phyloP scores from a whole-genome alignment of 2,888 invertebrate genomes.

The Myopa tessellatipennis region DNA sequence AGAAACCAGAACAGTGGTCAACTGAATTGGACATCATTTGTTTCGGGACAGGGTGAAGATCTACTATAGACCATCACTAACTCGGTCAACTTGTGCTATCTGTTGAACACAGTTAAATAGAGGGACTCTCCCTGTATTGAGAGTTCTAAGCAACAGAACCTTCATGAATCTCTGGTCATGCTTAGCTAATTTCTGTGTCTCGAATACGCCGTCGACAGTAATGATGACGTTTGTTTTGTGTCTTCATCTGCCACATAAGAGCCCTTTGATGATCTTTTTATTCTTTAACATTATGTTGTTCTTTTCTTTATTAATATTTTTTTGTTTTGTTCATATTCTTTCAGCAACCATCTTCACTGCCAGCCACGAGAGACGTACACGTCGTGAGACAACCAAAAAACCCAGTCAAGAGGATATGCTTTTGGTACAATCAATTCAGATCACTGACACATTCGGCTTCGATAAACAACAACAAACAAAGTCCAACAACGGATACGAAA shows the following conservation, averaged over 20 bases:
- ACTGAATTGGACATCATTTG: slow-evolving; percentile 5
- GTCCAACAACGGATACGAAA: slow-evolving; percentile 65
- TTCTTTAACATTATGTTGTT: not conserved
- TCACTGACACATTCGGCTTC: slow-evolving; percentile 92
- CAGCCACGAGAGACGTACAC: slow-evolving; percentile 49
- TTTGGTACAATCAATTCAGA: slow-evolving; percentile 90
- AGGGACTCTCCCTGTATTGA: not conserved
- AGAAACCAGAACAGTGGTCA: not conserved
- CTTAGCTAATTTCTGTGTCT: slow-evolving; percentile 38
- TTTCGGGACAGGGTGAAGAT: too few relatives aligned
- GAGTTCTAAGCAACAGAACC: not conserved
- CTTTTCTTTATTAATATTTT: slow-evolving; percentile 7
- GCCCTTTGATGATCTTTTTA: not conserved
- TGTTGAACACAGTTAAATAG: too few relatives aligned
- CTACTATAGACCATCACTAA: too few relatives aligned
- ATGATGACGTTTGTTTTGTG: slow-evolving; percentile 52
- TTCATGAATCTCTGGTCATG: slow-evolving; percentile 35
- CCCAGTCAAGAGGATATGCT: slow-evolving; percentile 82
- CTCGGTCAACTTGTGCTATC: too few relatives aligned
- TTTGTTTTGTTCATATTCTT: slow-evolving; percentile 14
- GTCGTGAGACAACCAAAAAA: slow-evolving; percentile 61
- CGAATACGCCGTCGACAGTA: slow-evolving; percentile 34
- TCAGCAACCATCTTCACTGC: slow-evolving; percentile 46
- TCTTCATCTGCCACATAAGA: slow-evolving; percentile 42
- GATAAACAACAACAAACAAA: slow-evolving; percentile 75